Evolutionary conservation across 2,888 invertebrate species (phyloP).

Genomic region (Polietes domitor): DNA sequence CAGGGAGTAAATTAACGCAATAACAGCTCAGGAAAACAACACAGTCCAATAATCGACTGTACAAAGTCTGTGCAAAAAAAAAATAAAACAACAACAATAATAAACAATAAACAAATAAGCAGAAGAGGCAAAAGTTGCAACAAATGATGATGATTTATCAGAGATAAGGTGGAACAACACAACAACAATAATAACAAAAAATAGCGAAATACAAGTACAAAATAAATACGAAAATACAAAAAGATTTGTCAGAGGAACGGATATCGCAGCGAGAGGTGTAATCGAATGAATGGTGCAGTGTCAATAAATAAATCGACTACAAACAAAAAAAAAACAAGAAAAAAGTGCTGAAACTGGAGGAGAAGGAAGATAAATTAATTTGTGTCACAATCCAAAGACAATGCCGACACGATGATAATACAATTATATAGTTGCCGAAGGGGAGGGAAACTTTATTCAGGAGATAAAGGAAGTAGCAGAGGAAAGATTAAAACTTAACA

Average conservation of each 20-base stretch:
- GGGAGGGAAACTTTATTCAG: neutral
- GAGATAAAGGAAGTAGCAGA: too few relatives aligned
- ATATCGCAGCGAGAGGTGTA: neutral
- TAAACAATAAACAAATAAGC: neutral
- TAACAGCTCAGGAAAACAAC: neutral
- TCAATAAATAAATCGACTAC: neutral
- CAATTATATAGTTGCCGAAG: too few relatives aligned
- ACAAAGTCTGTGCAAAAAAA: neutral
- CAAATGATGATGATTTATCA: conserved; percentile 29
- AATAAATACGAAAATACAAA: neutral
- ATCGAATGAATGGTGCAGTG: neutral
- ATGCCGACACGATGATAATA: neutral
- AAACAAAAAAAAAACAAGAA: neutral
- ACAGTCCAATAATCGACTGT: neutral
- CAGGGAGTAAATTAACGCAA: conserved; percentile 12
- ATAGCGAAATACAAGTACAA: neutral
- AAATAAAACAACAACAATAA: neutral
- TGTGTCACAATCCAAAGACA: neutral
- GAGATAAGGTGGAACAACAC: conserved; percentile 13
- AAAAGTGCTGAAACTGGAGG: neutral
- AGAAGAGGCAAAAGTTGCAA: neutral
- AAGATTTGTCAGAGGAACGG: neutral
- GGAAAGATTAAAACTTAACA: too few relatives aligned
- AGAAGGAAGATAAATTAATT: neutral
- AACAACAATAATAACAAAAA: neutral